Evolutionary conservation across 2,797 vertebrate species (phyloP).

Genomic region (Melanotaenia maccullochi): DNA sequence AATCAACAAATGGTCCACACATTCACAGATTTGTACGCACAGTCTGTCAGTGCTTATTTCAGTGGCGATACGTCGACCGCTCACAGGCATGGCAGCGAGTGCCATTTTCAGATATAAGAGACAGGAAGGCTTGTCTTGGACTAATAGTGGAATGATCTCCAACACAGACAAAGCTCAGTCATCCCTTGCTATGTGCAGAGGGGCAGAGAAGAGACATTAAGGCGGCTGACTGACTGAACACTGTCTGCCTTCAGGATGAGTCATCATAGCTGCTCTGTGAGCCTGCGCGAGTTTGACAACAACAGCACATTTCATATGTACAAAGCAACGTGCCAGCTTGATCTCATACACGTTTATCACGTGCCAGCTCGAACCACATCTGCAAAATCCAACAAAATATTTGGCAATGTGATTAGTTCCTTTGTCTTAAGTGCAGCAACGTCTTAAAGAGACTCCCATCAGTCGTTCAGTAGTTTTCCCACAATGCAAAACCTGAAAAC

Average conservation of each 20-base stretch:
- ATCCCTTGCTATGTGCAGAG: constrained; percentile 72
- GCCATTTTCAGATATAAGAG: constrained; percentile 32
- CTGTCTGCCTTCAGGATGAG: constrained; percentile 75
- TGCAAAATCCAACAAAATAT: constrained; percentile 55
- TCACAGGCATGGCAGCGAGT: constrained; percentile 19
- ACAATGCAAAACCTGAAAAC: constrained; percentile 20
- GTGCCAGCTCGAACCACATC: constrained; percentile 32
- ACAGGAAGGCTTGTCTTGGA: constrained; percentile 45
- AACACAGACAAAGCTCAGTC: constrained; percentile 79
- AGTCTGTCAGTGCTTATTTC: constrained; percentile 29
- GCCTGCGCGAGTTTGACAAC: constrained; percentile 35
- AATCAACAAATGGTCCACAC: constrained; percentile 21
- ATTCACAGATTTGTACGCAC: constrained; percentile 30
- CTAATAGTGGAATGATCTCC: constrained; percentile 64
- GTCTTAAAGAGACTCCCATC: constrained; percentile 2
- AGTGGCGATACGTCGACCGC: not conserved
- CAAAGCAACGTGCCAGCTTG: constrained; percentile 27
- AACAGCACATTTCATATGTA: constrained; percentile 31
- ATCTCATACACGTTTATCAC: not conserved
- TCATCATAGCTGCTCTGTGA: constrained; percentile 75
- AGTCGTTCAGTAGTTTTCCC: constrained; percentile 3
- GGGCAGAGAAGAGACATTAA: constrained; percentile 77
- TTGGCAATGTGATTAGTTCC: constrained; percentile 46
- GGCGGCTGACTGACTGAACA: constrained; percentile 78
- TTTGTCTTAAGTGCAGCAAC: constrained; percentile 8